Percentiles rank a stretch among this genome's conserved stretches.
phyloP scores from a whole-genome alignment of 2,113 vertebrate species.

The Malurus elegans region DNA sequence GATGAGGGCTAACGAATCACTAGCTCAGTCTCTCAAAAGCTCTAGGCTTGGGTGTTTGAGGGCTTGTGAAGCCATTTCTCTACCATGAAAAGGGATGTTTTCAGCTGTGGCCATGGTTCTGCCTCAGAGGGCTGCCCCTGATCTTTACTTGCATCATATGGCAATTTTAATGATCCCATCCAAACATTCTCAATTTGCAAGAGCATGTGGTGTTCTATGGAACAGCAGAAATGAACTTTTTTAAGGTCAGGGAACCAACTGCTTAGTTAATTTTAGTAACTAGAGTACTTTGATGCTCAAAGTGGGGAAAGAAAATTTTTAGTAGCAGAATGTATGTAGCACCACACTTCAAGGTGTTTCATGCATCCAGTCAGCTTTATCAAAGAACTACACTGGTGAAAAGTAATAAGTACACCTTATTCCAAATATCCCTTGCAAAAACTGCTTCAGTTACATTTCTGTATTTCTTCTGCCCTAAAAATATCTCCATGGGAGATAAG shows the following conservation, averaged over 20 bases:
- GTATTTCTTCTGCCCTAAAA: constrained; percentile 32
- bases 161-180: background rate
- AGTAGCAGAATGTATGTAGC: background rate
- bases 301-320: background rate
- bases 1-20: background rate
- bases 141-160: background rate
- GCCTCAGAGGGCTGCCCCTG: background rate
- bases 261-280: background rate
- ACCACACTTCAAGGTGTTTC: background rate
- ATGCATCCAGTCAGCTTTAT: background rate
- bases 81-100: background rate
- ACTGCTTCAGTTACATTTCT: background rate
- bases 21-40: background rate
- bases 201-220: background rate
- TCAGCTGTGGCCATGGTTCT: background rate
- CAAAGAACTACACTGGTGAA: background rate
- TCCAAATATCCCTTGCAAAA: background rate
- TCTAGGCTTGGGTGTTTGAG: background rate
- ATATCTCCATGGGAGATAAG: constrained; percentile 18
- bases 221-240: background rate
- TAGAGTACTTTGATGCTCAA: background rate
- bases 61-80: background rate
- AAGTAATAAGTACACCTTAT: background rate
- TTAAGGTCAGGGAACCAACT: background rate
- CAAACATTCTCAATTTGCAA: background rate